phyloP scores from a whole-genome alignment of 2,888 invertebrate species.

The Platypus cylindrus region DNA sequence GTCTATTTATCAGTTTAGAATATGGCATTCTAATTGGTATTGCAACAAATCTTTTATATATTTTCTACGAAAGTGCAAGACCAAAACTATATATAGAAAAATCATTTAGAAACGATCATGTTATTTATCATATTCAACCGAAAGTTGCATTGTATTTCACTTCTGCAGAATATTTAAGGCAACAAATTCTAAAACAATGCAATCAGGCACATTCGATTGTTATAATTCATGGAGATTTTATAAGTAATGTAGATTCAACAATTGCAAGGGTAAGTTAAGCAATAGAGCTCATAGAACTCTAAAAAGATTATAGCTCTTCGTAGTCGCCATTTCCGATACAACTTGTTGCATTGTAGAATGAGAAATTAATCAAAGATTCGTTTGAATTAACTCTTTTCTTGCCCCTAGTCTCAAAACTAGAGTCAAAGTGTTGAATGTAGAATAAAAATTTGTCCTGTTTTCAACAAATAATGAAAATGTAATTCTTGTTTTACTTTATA shows the following conservation, averaged over 20 bases:
- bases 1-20: slow-evolving; percentile 48
- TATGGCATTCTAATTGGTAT: slow-evolving; percentile 52
- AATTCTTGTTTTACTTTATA: no score
- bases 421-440: no score
- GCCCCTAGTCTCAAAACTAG: no score
- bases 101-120: slow-evolving; percentile 3
- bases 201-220: slow-evolving; percentile 23
- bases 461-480: no score
- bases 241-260: slow-evolving; percentile 47
- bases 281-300: no score
- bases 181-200: slow-evolving; percentile 33
- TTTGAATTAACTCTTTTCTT: no score
- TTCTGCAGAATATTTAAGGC: slow-evolving; percentile 62
- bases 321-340: no score
- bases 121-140: slow-evolving; percentile 47
- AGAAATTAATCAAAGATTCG: no score
- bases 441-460: no score
- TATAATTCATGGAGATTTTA: slow-evolving; percentile 40
- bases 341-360: no score
- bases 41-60: slow-evolving; percentile 37
- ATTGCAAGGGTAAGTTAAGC: slow-evolving; percentile 45
- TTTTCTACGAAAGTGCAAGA: slow-evolving; percentile 42
- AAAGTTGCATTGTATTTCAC: slow-evolving; percentile 65
- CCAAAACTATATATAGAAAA: slow-evolving; percentile 31
- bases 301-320: no score